These are phyloP conservation scores for Enoplosus armatus DNA, from an alignment of 2,797 vertebrate species.

Conservation along the genomic window DNA sequence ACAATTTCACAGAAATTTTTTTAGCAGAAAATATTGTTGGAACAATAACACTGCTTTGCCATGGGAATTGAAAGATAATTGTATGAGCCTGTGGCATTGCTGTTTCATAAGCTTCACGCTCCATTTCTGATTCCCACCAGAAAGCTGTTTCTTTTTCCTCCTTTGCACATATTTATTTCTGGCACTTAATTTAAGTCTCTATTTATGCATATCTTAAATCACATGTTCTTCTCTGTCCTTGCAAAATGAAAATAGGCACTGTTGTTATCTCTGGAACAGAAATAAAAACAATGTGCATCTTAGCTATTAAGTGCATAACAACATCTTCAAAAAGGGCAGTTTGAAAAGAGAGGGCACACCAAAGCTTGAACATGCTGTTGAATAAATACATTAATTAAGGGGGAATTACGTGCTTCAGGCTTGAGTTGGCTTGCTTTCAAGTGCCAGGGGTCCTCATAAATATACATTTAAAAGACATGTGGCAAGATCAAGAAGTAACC, in stretches of 20 bases:
- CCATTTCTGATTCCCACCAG: slow-evolving; percentile 77
- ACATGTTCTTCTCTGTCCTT: slow-evolving; percentile 69
- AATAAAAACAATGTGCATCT: slow-evolving; percentile 68
- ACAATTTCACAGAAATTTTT: slow-evolving; percentile 71
- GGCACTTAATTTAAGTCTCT: slow-evolving; percentile 71
- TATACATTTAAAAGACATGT: slow-evolving; percentile 85
- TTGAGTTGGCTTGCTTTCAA: slow-evolving; percentile 78
- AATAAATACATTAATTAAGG: slow-evolving; percentile 88
- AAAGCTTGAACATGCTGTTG: slow-evolving; percentile 79
- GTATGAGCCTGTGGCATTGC: slow-evolving; percentile 78
- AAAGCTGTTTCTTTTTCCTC: slow-evolving; percentile 60
- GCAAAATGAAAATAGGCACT: slow-evolving; percentile 67
- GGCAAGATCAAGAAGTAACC: slow-evolving; percentile 85
- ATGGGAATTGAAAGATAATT: slow-evolving; percentile 82
- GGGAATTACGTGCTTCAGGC: slow-evolving; percentile 77
- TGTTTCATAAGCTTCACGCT: slow-evolving; percentile 78
- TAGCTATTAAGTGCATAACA: slow-evolving; percentile 75
- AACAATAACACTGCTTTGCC: slow-evolving; percentile 75
- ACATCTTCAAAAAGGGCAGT: slow-evolving; percentile 81
- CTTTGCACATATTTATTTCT: slow-evolving; percentile 76
- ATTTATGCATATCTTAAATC: slow-evolving; percentile 74
- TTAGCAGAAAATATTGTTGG: slow-evolving; percentile 68
- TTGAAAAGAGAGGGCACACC: slow-evolving; percentile 79
- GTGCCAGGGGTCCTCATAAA: slow-evolving; percentile 83
- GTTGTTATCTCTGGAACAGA: slow-evolving; percentile 63